phyloP scores from a whole-genome alignment of 2,113 vertebrate species.

The Pterophyllum scalare region DNA sequence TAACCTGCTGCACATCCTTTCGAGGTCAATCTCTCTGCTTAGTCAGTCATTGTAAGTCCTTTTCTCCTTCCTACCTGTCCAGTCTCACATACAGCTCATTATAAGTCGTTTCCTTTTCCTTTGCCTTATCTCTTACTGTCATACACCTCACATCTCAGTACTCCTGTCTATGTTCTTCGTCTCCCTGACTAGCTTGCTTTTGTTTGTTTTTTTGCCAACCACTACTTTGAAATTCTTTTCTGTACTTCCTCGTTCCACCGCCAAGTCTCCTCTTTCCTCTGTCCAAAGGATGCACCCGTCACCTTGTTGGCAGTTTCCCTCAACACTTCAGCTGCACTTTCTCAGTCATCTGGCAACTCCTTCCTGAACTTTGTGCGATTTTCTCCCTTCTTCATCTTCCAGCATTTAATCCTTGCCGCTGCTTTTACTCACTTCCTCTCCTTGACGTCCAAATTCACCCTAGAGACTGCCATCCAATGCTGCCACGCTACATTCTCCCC shows the following conservation, averaged over 20 bases:
- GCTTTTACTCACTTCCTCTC: background rate
- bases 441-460: background rate
- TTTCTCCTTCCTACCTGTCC: background rate
- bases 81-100: rapidly evolving
- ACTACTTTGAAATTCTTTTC: background rate
- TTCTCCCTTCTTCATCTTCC: background rate
- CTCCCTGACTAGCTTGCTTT: background rate
- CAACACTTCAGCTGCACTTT: background rate
- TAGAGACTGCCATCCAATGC: background rate
- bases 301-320: background rate
- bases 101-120: background rate
- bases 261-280: background rate
- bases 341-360: background rate
- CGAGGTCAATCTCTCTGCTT: background rate
- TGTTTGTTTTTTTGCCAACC: background rate
- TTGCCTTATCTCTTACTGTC: background rate
- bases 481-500: background rate
- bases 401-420: background rate
- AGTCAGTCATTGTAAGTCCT: background rate
- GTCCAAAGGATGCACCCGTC: background rate
- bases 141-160: too few relatives aligned
- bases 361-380: background rate
- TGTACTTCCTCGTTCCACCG: background rate
- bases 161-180: too few relatives aligned
- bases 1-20: slow-evolving; percentile 6